Evolutionary conservation across 2,888 invertebrate genomes (phyloP), one percentile per base, ranked within the genome.

Genomic region (Dusona sp.): DNA sequence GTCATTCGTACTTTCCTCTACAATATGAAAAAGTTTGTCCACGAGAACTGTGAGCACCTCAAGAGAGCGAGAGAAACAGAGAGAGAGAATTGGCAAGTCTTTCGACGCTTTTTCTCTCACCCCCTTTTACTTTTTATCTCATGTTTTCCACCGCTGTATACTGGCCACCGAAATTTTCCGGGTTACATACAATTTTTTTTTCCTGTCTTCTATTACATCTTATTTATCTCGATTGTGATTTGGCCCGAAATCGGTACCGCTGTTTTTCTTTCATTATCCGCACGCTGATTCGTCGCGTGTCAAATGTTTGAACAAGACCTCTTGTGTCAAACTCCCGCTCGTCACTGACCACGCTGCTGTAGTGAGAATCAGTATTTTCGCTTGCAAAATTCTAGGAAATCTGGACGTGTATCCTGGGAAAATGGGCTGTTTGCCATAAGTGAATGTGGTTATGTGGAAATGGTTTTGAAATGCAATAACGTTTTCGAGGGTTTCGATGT

Each of bases 231-330:
- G 29, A 45, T 25, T 36, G 79, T 73, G 75, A 84, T 84, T 84
- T 36, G 45, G 74, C 64, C 68, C 45, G 61, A 51, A 61, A 38
- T 3, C 45, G 70, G 19, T 45, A 29, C 80, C 33, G 57, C 48
- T 83, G 79, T 87, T 85, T 87, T 87, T 65, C 54, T 86, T 87
- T 70, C 79, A 87, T 87, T 79, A 87, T 75, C 83, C 29, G 51
- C 68, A 54, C 75, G 36, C 42, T 54, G 74, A 84, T 81, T 82
- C 75, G 86, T 68, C 82, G 75, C 86, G 84, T 87, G 84, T 29
- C 84, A 51, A 82, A 72, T 87, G 82, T 87, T 87, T 84, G 79
- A 45, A 61, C 65, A 80, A 61, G 70, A 78, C 9, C 19, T 65
- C 68, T 33, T 16, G 57, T 6, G 54, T 48, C 48, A n/a, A 45